Percentiles rank a stretch among this genome's conserved stretches.
Evolutionary conservation across 2,797 vertebrate species (phyloP).

Genomic region (Coregonus suidteri): DNA sequence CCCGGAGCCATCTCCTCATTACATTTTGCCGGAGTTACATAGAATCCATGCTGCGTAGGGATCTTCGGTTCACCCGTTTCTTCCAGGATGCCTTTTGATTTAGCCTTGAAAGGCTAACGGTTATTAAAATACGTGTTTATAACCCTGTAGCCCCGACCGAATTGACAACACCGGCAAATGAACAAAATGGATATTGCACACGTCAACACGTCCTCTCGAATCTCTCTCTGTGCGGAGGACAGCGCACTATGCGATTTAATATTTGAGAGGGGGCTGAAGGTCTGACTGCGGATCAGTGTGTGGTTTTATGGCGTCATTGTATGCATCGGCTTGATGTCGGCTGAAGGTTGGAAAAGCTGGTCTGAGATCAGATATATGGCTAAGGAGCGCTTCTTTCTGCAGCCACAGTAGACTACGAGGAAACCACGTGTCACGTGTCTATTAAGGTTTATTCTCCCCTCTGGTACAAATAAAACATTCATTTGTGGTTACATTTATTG

Average conservation of each 20-base stretch:
- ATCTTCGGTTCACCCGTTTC: slow-evolving; percentile 70
- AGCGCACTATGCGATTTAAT: slow-evolving; percentile 1
- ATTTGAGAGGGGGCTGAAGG: neutral
- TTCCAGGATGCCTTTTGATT: slow-evolving; percentile 71
- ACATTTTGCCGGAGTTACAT: slow-evolving; percentile 66
- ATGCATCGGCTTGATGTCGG: neutral
- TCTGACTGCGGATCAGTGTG: slow-evolving; percentile 7
- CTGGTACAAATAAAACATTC: slow-evolving; percentile 6
- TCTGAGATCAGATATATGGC: slow-evolving; percentile 30
- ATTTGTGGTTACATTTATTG: neutral
- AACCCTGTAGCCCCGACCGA: slow-evolving; percentile 9
- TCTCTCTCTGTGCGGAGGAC: slow-evolving; percentile 3
- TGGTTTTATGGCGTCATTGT: neutral
- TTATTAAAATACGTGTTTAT: neutral
- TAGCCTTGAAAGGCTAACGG: slow-evolving; percentile 43
- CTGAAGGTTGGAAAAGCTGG: slow-evolving; percentile 12
- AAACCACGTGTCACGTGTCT: slow-evolving; percentile 22
- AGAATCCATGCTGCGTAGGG: slow-evolving; percentile 75
- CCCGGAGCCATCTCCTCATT: slow-evolving; percentile 66
- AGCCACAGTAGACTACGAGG: neutral
- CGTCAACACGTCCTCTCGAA: slow-evolving; percentile 10
- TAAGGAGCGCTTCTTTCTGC: neutral
- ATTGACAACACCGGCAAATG: slow-evolving; percentile 8
- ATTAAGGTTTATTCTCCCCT: neutral
- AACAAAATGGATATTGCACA: slow-evolving; percentile 14